These are phyloP conservation scores for Eunapius fragilis DNA, from an alignment of 37 sponge, comb jelly and placozoan species.

Conservation along the genomic window DNA sequence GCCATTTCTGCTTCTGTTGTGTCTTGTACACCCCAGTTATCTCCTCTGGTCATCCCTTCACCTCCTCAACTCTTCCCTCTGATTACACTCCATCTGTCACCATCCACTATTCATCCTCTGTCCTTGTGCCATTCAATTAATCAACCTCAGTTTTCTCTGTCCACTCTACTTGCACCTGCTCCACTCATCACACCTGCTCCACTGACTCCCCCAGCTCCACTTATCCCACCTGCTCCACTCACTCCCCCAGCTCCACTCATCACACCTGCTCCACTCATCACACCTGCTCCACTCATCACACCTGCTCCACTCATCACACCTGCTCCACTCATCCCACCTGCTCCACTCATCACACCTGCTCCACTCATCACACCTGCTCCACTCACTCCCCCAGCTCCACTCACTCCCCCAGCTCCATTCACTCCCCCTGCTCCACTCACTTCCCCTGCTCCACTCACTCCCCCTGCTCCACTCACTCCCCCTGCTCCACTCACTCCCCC, in stretches of 20 bases:
- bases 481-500: no score
- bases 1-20: background rate
- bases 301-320: background rate
- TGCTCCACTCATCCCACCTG: background rate
- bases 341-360: background rate
- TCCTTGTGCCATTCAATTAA: background rate
- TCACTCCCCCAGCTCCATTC: background rate
- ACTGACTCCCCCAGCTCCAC: no score
- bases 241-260: no score
- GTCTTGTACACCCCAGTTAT: background rate
- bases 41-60: background rate
- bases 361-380: background rate
- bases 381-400: background rate
- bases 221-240: no score
- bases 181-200: no score
- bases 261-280: background rate
- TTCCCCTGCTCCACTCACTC: background rate
- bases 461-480: background rate
- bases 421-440: background rate
- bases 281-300: background rate
- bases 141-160: no score
- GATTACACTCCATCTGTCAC: background rate
- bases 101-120: background rate
- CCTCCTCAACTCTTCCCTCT: background rate
- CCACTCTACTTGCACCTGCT: no score